phyloP scores from a whole-genome alignment of 2,797 vertebrate genomes.

The Mareca penelope region DNA sequence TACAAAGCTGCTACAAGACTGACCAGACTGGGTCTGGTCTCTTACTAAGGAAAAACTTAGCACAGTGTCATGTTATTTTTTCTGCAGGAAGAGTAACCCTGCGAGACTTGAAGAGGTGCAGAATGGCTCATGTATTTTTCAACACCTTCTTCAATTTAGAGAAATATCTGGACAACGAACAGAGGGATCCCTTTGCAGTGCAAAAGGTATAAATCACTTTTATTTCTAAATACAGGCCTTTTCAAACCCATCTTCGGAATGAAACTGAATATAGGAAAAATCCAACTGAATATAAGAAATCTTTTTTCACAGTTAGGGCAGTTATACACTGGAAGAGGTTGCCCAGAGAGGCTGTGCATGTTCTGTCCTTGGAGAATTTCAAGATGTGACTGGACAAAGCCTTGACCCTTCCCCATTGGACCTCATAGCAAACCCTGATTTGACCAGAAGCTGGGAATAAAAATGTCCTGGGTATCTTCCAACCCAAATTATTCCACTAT shows the following conservation, averaged over 20 bases:
- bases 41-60: background rate
- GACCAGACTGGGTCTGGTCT: background rate
- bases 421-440: background rate
- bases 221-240: background rate
- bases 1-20: background rate
- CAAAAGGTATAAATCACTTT: slow-evolving; percentile 88
- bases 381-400: background rate
- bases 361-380: background rate
- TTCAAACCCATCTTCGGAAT: background rate
- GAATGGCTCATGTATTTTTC: slow-evolving; percentile 98
- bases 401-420: background rate
- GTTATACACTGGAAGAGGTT: background rate
- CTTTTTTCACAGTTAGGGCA: background rate
- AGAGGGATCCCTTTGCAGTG: slow-evolving; percentile 98
- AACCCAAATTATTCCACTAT: background rate
- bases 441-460: background rate
- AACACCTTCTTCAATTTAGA: slow-evolving; percentile 99
- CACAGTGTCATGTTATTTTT: background rate
- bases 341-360: background rate
- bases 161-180: slow-evolving; percentile 99
- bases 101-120: slow-evolving; percentile 93
- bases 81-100: slow-evolving; percentile 91
- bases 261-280: background rate
- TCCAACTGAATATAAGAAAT: background rate
- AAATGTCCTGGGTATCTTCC: background rate